phyloP scores from a whole-genome alignment of 2,797 vertebrate genomes.

The Gouania willdenowi region DNA sequence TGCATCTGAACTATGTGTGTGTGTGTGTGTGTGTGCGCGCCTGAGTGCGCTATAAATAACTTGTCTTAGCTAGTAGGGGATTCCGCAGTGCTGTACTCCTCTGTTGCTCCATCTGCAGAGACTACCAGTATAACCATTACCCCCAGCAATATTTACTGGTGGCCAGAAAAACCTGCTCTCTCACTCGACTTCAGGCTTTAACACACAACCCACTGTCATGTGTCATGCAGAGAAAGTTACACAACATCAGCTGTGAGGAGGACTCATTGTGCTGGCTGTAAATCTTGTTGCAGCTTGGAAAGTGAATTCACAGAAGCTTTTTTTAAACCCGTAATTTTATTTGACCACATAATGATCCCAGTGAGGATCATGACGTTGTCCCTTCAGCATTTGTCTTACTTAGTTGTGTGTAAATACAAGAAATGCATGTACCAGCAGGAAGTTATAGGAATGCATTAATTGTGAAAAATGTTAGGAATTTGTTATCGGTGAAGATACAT shows the following conservation, averaged over 20 bases:
- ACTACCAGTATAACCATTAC: slow-evolving; percentile 47
- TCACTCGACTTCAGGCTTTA: neutral
- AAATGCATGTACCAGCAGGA: too few relatives aligned
- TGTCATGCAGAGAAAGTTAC: slow-evolving; percentile 24
- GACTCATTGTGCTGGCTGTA: slow-evolving; percentile 12
- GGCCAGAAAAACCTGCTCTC: slow-evolving; percentile 4
- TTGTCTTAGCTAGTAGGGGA: slow-evolving; percentile 64
- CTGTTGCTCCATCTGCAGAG: slow-evolving; percentile 57
- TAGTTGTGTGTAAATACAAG: neutral
- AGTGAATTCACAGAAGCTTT: slow-evolving; percentile 20
- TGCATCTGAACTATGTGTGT: slow-evolving; percentile 2
- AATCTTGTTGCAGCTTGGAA: slow-evolving; percentile 33
- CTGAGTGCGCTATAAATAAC: slow-evolving; percentile 65
- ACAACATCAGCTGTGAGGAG: slow-evolving; percentile 29
- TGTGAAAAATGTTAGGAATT: too few relatives aligned
- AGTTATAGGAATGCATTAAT: too few relatives aligned
- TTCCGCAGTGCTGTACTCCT: slow-evolving; percentile 65
- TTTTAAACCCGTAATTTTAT: neutral
- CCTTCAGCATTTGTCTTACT: neutral
- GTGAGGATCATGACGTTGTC: slow-evolving; percentile 1
- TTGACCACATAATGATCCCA: neutral
- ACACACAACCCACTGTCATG: slow-evolving; percentile 36
- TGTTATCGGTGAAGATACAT: too few relatives aligned
- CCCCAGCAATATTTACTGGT: slow-evolving; percentile 34
- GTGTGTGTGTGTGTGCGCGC: slow-evolving; percentile 28